A percentile compares a stretch with the other conserved stretches of the same genome.
Conservation (phyloP, 2,113 vertebrate species). For the Poeciliopsis prolifica region DNA sequence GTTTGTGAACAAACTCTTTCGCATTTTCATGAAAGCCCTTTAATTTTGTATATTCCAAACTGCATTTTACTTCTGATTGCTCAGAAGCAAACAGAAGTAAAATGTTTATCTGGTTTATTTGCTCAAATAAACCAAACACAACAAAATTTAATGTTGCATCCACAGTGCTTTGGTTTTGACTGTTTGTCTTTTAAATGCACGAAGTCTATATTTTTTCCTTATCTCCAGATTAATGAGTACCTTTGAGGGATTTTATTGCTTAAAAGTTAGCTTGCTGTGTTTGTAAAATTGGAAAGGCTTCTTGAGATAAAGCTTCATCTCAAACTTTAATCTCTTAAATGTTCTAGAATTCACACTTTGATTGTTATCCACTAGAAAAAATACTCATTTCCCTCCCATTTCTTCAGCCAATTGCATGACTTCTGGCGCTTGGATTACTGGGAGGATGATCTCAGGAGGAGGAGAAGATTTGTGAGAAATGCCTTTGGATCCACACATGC, state of each 20-base stretch:
- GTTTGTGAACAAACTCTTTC: background rate
- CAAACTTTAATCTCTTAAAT: background rate
- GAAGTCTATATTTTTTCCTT: background rate
- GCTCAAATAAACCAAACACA: background rate
- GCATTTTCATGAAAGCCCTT: background rate
- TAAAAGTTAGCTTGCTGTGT: background rate
- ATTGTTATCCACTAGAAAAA: background rate
- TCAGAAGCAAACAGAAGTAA: too few species aligned
- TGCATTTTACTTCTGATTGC: background rate
- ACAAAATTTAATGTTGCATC: too few species aligned
- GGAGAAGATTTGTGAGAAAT: constrained; percentile 95
- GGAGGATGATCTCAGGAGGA: constrained; percentile 96
- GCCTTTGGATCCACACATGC: constrained; percentile 97
- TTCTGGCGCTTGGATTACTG: constrained; percentile 99
- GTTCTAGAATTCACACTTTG: background rate
- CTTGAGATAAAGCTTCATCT: background rate
- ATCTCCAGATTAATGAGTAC: background rate
- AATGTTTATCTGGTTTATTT: too few species aligned
- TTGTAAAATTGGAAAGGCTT: background rate
- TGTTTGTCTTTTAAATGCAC: background rate
- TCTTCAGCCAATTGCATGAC: constrained; percentile 90
- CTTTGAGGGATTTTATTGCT: background rate
- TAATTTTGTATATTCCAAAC: background rate
- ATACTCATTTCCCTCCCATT: constrained; percentile 14
- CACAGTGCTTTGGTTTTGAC: too few species aligned